Conservation (phyloP, 2,113 vertebrate species). For the Willisornis vidua region DNA sequence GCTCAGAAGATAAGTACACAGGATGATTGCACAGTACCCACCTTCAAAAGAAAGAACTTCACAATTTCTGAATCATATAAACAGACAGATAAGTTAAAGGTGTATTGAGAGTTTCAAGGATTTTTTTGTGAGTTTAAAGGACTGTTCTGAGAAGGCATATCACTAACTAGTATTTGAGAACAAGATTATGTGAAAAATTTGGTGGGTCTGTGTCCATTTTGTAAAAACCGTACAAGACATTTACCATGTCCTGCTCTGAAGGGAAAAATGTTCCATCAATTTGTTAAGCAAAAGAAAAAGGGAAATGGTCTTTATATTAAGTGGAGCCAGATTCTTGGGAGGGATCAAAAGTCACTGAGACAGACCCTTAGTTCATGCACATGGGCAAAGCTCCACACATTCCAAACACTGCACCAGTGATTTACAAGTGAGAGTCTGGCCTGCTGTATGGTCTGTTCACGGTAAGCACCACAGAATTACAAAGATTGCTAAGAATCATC, state of each 20-base stretch:
- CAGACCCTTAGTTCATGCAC: neutral
- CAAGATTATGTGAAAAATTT: neutral
- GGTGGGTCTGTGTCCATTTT: neutral
- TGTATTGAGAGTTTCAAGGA: neutral
- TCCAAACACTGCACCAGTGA: neutral
- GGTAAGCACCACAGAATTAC: neutral
- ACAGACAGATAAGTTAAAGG: neutral
- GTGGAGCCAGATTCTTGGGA: neutral
- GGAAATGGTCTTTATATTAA: neutral
- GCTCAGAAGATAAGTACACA: slow-evolving; percentile 48
- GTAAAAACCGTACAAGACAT: neutral
- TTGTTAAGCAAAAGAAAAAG: neutral
- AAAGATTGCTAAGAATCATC: neutral
- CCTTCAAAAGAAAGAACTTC: neutral
- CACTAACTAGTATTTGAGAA: neutral
- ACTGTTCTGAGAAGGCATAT: neutral
- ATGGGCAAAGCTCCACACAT: neutral
- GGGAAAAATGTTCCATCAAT: neutral
- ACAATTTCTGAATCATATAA: neutral
- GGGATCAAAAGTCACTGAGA: neutral
- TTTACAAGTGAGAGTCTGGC: neutral
- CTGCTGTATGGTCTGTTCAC: neutral
- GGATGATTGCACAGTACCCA: neutral
- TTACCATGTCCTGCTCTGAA: neutral
- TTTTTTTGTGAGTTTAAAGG: neutral